Percentiles rank a stretch among this genome's conserved stretches.
Conservation (phyloP, 2,113 vertebrate species). For the Catharus minimus region DNA sequence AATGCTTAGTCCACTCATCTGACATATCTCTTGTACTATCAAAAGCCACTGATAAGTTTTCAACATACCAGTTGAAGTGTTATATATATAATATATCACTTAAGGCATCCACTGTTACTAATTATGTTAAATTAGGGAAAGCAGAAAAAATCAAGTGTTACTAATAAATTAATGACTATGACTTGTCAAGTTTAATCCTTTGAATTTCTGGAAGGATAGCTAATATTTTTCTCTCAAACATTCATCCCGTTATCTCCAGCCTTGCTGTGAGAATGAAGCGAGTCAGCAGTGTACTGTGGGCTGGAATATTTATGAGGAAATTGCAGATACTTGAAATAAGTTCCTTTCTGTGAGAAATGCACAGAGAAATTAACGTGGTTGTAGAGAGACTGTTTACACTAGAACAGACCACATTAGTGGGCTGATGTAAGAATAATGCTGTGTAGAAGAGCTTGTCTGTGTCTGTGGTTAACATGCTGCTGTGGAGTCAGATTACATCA, state of each 20-base stretch:
- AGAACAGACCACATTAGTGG: background rate
- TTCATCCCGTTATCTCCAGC: background rate
- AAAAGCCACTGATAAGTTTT: background rate
- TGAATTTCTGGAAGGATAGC: background rate
- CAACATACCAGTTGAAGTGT: background rate
- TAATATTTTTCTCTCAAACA: background rate
- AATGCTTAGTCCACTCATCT: background rate
- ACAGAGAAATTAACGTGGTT: background rate
- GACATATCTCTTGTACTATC: background rate
- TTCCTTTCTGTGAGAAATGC: background rate
- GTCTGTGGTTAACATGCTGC: background rate
- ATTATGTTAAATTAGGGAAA: background rate
- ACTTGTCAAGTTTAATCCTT: background rate
- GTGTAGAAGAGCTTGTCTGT: background rate
- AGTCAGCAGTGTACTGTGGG: background rate
- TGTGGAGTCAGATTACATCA: background rate
- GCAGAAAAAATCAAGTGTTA: background rate
- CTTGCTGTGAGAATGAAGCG: accelerated
- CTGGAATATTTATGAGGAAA: background rate
- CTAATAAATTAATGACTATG: background rate
- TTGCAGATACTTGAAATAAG: background rate
- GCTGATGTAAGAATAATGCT: background rate
- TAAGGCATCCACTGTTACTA: background rate
- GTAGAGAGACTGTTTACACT: background rate
- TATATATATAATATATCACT: background rate